These are phyloP conservation scores for Sakesphorus luctuosus DNA, from an alignment of 2,113 vertebrate species.

Conservation along the genomic window DNA sequence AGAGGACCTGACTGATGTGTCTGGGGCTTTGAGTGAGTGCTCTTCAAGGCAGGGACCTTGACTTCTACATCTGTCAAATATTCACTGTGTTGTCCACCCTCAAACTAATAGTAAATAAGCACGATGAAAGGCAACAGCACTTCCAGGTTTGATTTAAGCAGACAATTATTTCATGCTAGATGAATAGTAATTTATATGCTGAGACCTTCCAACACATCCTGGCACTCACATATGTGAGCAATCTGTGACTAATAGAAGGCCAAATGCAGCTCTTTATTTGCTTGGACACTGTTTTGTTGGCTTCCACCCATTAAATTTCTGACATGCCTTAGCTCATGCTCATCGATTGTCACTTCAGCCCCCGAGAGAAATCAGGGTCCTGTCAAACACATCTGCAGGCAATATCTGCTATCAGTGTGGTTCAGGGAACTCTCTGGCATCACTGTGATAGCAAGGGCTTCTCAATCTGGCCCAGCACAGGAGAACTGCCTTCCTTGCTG, in stretches of 20 bases:
- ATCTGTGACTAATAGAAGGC: constrained; percentile 47
- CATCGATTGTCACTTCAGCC: neutral
- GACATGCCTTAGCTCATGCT: neutral
- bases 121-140: constrained; percentile 5
- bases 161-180: constrained; percentile 22
- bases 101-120: neutral
- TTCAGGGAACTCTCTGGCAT: neutral
- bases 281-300: constrained; percentile 9
- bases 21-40: neutral
- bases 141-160: constrained; percentile 19
- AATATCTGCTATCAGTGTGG: neutral
- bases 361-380: neutral
- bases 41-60: neutral
- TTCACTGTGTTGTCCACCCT: neutral
- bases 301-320: neutral
- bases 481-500: neutral
- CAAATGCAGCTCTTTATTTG: constrained; percentile 1
- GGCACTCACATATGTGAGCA: constrained; percentile 22
- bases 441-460: neutral
- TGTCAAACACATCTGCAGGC: neutral
- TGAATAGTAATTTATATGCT: constrained; percentile 37
- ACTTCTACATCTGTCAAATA: neutral
- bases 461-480: neutral
- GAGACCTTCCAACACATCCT: constrained; percentile 38
- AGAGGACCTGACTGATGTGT: neutral